These are phyloP conservation scores for Eueremaeus valkanovi DNA, from an alignment of 2,888 invertebrate genomes.

Conservation along the genomic window DNA sequence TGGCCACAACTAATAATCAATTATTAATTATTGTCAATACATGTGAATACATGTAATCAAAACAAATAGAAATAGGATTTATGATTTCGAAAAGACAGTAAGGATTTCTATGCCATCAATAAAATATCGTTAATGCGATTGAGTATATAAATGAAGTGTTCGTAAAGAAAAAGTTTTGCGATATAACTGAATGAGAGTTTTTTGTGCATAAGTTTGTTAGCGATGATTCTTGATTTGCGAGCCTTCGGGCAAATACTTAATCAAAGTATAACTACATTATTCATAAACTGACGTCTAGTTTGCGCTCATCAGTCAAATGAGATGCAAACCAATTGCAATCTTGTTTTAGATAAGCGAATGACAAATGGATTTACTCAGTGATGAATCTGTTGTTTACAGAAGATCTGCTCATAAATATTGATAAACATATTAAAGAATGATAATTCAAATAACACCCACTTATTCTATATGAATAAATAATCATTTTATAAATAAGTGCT, in stretches of 20 bases:
- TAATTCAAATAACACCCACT: too few species aligned
- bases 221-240: neutral
- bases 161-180: neutral
- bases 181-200: neutral
- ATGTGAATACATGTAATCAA: too few species aligned
- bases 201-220: neutral
- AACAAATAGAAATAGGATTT: too few species aligned
- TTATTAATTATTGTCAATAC: too few species aligned
- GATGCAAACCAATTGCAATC: neutral
- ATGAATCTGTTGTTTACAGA: neutral
- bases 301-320: neutral
- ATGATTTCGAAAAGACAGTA: too few species aligned
- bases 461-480: too few species aligned
- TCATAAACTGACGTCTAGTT: neutral
- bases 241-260: neutral
- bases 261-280: constrained; percentile 25
- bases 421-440: too few species aligned
- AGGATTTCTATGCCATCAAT: neutral
- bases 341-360: neutral
- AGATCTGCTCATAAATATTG: neutral
- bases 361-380: neutral
- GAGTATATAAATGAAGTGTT: neutral
- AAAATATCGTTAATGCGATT: neutral
- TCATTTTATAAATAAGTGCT: too few species aligned
- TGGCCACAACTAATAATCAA: too few species aligned